Percentiles rank a stretch among this genome's conserved stretches.
Evolutionary conservation across 2,797 vertebrate genomes (phyloP).

Genomic region (Enteromius afrohamiltoni): DNA sequence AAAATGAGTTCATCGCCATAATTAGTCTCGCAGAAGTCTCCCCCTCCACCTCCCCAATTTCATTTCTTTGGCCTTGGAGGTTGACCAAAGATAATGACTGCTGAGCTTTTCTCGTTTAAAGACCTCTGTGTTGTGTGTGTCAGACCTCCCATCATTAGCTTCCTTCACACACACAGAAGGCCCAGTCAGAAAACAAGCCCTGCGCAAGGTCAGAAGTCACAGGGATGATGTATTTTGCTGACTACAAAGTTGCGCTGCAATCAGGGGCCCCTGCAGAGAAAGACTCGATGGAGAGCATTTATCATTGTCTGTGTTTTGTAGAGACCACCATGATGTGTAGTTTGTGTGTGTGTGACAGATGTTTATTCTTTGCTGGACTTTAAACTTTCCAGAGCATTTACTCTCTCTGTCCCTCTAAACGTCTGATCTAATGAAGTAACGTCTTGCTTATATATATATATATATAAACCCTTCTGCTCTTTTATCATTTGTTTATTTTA

Average conservation of each 20-base stretch:
- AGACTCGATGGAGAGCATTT: constrained; percentile 69
- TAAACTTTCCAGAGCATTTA: not conserved
- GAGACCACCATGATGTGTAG: constrained; percentile 66
- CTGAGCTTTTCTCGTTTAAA: constrained; percentile 59
- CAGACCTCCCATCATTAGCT: constrained; percentile 14
- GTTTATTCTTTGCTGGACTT: not conserved
- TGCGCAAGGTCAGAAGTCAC: constrained; percentile 2
- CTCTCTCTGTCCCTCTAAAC: not conserved
- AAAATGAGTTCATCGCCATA: constrained; percentile 77
- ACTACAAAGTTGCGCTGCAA: constrained; percentile 60
- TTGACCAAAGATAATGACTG: constrained; percentile 74
- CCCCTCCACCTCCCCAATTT: constrained; percentile 50
- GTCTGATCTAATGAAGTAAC: too few relatives aligned
- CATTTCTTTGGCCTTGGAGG: constrained; percentile 64
- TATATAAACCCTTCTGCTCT: too few relatives aligned
- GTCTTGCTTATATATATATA: not conserved
- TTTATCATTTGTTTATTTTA: not conserved
- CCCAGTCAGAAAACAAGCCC: constrained; percentile 9
- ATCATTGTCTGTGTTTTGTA: constrained; percentile 69
- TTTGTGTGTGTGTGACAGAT: constrained; percentile 22
- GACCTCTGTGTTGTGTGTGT: not conserved
- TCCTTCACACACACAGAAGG: not conserved
- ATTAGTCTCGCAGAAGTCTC: constrained; percentile 66
- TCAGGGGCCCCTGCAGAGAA: constrained; percentile 52
- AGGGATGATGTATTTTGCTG: constrained; percentile 64